Conservation (phyloP, 1,140 invertebrate genomes). For the Drosophila albomicans region DNA sequence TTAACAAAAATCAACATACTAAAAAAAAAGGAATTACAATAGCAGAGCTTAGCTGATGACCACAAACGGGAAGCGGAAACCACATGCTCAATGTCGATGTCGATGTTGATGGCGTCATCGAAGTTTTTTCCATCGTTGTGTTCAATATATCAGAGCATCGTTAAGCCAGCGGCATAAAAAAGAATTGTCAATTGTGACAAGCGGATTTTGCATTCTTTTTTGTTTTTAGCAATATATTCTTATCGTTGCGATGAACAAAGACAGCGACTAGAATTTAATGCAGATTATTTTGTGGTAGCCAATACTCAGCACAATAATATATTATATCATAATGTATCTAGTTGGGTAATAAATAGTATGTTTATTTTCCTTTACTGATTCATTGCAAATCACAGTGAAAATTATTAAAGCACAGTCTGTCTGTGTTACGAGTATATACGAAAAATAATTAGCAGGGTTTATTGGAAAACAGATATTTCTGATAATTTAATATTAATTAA, state of each 20-base stretch:
- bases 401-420: no score
- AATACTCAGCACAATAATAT: no score
- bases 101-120: not conserved
- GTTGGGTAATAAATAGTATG: no score
- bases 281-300: no score
- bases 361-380: no score
- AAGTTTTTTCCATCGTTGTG: constrained; percentile 41
- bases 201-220: not conserved
- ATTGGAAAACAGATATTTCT: no score
- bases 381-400: no score
- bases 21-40: constrained; percentile 25
- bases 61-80: constrained; percentile 52
- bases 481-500: no score
- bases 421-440: no score
- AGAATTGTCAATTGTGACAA: not conserved
- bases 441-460: no score
- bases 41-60: constrained; percentile 34
- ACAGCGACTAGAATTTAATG: not conserved
- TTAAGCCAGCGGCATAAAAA: not conserved
- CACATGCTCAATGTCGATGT: constrained; percentile 31
- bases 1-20: constrained; percentile 48
- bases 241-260: not conserved
- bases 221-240: not conserved
- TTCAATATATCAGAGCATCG: not conserved
- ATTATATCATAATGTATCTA: no score